phyloP scores from a whole-genome alignment of 2,888 invertebrate genomes.

The Epirrhoe alternata region DNA sequence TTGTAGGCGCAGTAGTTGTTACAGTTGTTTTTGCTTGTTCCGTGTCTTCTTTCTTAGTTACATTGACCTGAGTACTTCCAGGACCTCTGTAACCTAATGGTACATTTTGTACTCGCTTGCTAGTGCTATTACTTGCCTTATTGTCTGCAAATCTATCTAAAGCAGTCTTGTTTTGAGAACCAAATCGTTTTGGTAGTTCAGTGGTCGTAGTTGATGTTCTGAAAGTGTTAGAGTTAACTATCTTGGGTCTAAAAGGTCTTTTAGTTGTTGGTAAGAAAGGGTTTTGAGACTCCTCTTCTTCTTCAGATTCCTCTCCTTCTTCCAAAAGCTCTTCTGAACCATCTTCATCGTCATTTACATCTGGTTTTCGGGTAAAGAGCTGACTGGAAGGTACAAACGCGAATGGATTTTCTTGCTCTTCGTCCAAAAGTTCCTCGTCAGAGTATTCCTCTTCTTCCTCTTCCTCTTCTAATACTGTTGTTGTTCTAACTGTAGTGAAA shows the following conservation, averaged over 20 bases:
- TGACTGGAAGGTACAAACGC: slow-evolving; percentile 77
- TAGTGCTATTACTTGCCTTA: slow-evolving; percentile 62
- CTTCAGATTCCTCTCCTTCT: slow-evolving; percentile 54
- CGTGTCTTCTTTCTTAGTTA: slow-evolving; percentile 43
- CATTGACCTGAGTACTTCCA: slow-evolving; percentile 19
- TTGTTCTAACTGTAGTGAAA: slow-evolving; percentile 73
- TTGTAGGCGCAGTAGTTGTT: slow-evolving; percentile 49
- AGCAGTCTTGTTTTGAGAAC: slow-evolving; percentile 65
- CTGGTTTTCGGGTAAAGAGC: slow-evolving; percentile 72
- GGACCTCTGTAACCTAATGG: slow-evolving; percentile 69
- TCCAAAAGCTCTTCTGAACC: slow-evolving; percentile 53
- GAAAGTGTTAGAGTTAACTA: slow-evolving; percentile 75
- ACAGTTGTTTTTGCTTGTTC: slow-evolving; percentile 53
- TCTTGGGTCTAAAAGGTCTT: slow-evolving; percentile 66
- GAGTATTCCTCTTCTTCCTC: slow-evolving; percentile 70
- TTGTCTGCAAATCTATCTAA: slow-evolving; percentile 65
- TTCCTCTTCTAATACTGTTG: slow-evolving; percentile 57
- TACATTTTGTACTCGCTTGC: slow-evolving; percentile 77
- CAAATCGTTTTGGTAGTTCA: slow-evolving; percentile 64
- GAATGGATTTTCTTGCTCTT: slow-evolving; percentile 72
- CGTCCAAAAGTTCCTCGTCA: slow-evolving; percentile 67
- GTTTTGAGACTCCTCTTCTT: slow-evolving; percentile 53
- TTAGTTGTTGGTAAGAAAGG: slow-evolving; percentile 62
- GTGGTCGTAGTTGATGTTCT: slow-evolving; percentile 76
- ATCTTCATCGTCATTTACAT: slow-evolving; percentile 55